Base-by-base conservation (phyloP, 2,113 vertebrate species). In the Nesogale talazaci region DNA sequence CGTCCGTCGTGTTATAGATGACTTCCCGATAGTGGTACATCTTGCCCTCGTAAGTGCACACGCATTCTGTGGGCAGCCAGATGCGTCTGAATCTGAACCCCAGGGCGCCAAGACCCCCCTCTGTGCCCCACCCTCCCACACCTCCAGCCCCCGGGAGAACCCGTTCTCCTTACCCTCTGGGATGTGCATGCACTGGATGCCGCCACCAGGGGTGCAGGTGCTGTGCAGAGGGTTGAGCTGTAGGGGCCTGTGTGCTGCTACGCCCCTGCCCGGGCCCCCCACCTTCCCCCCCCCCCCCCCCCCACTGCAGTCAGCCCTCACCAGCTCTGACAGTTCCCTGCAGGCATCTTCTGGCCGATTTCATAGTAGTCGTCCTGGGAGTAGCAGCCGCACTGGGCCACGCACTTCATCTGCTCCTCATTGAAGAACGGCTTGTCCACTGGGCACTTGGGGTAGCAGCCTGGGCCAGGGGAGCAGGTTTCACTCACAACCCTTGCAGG, bases 401-500 rank as follows among this genome's bases (percentile, higher is more conserved):
- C 98, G 3, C 99, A 99, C 46, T 94, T 97, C 99, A 99, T 99
- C 77, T 97, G 95, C 36, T 98, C 98, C 86, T 99, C 99, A 25
- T 98, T 98, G 95, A 99, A 99, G 96, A 98, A 99, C 0, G 99
- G 98, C 86, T 98, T 97, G 31, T 97, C 95, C 93, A 95, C 65
- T 4, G 99, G 99, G 74, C 99, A 99, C 94, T 97, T 96, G 1
- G 99, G 99, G 95, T 99, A 99, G 97, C 99, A 99, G 76, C 99
- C 99, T 99, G 92, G 72, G 38, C 0, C 12, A 36, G 61, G 67
- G 27, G 4, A 7, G 1, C 20, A 65, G 0, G 17, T 7, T 17
- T 17, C 10, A n/a, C 27, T 69, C 38, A 29, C 29, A 42, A 9
- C 19, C 31, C 25, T 38, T n/a, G 38, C 0, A 0, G n/a, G 34